A percentile compares a stretch with the other conserved stretches of the same genome.
phyloP scores from a whole-genome alignment of 2,113 vertebrate genomes.

The Laticauda colubrina region DNA sequence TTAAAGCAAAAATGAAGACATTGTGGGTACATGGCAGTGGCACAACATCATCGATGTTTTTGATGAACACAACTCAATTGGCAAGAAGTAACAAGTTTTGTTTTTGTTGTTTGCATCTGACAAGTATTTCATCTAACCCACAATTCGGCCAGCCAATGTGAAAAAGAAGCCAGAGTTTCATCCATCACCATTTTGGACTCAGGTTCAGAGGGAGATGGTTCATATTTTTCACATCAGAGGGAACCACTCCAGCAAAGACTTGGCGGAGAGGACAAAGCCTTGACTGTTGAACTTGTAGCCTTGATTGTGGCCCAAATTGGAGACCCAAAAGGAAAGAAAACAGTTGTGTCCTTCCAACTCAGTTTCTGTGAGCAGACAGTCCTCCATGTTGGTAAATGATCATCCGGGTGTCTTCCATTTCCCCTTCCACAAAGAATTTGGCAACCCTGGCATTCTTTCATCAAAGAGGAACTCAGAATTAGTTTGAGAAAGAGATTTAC shows the following conservation, averaged over 20 bases:
- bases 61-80: slow-evolving; percentile 21
- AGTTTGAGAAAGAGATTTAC: slow-evolving; percentile 46
- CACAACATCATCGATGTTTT: neutral
- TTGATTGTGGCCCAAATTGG: slow-evolving; percentile 65
- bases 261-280: slow-evolving; percentile 70
- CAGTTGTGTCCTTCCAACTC: slow-evolving; percentile 60
- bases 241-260: slow-evolving; percentile 64
- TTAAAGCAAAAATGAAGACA: slow-evolving; percentile 3
- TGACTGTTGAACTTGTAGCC: slow-evolving; percentile 73
- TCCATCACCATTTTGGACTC: slow-evolving; percentile 72
- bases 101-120: slow-evolving; percentile 33
- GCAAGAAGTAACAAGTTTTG: slow-evolving; percentile 31
- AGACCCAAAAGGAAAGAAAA: slow-evolving; percentile 61
- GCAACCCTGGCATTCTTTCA: slow-evolving; percentile 38
- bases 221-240: slow-evolving; percentile 72
- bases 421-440: slow-evolving; percentile 37
- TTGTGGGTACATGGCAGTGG: slow-evolving; percentile 24
- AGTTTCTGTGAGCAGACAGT: slow-evolving; percentile 56
- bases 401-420: slow-evolving; percentile 45
- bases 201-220: slow-evolving; percentile 67
- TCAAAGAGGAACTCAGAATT: slow-evolving; percentile 58
- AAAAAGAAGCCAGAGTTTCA: slow-evolving; percentile 63
- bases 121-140: slow-evolving; percentile 65
- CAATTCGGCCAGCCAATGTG: slow-evolving; percentile 53
- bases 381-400: slow-evolving; percentile 60